Conservation (phyloP, 2,113 vertebrate genomes). For the Ancistrus triradiatus region DNA sequence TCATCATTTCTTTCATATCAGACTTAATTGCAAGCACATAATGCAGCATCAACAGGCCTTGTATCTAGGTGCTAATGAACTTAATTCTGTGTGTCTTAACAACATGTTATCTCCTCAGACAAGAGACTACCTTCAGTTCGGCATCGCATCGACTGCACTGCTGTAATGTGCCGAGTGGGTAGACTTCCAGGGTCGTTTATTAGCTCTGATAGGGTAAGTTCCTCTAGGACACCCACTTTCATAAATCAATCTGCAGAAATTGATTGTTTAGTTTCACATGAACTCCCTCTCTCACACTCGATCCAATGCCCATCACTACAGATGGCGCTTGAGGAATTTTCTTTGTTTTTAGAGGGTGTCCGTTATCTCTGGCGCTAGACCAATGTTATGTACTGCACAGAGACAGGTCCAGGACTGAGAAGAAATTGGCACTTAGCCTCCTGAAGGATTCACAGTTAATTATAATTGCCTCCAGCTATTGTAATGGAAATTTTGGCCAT, state of each 20-base stretch:
- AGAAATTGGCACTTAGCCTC: neutral
- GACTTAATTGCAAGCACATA: slow-evolving; percentile 28
- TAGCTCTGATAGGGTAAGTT: slow-evolving; percentile 39
- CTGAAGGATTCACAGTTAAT: slow-evolving; percentile 7
- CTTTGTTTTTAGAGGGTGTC: slow-evolving; percentile 7
- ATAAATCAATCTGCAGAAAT: slow-evolving; percentile 45
- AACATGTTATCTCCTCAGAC: slow-evolving; percentile 19
- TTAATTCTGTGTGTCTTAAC: slow-evolving; percentile 23
- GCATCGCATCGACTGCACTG: neutral
- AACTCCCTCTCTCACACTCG: slow-evolving; percentile 25
- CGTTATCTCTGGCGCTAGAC: slow-evolving; percentile 16
- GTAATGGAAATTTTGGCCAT: slow-evolving; percentile 11
- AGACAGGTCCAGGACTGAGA: slow-evolving; percentile 14
- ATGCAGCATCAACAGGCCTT: slow-evolving; percentile 11
- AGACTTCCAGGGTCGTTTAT: slow-evolving; percentile 32
- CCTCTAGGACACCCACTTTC: slow-evolving; percentile 35
- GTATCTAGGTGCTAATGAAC: slow-evolving; percentile 30
- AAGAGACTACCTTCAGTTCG: slow-evolving; percentile 17
- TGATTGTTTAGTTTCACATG: slow-evolving; percentile 41
- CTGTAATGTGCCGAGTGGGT: slow-evolving; percentile 34
- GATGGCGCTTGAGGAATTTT: slow-evolving; percentile 14
- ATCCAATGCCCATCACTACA: slow-evolving; percentile 11
- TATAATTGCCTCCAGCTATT: slow-evolving; percentile 13
- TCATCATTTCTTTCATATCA: neutral
- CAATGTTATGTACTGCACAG: slow-evolving; percentile 10